These are phyloP conservation scores for Macrostomum lignano DNA, from an alignment of 1,140 invertebrate species.

Conservation along the genomic window DNA sequence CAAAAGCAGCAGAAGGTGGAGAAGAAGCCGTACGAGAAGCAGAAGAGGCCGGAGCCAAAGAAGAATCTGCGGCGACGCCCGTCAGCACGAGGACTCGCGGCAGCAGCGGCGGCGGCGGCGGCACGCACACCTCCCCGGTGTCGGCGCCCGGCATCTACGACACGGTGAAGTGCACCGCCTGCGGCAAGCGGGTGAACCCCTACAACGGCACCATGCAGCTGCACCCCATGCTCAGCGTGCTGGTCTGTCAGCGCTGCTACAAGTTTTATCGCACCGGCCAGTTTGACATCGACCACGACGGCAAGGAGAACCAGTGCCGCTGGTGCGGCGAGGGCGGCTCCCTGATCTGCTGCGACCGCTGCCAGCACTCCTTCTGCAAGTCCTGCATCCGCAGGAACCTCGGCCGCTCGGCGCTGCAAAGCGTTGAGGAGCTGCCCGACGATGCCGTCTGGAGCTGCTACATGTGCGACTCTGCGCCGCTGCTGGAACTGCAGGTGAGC, in stretches of 20 bases:
- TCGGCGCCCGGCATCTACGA: no score
- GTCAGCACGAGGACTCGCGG: no score
- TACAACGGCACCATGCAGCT: constrained; percentile 11
- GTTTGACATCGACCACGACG: no score
- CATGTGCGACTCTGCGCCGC: constrained; percentile 39
- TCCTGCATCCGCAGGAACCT: constrained; percentile 53
- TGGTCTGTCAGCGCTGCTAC: constrained; percentile 46
- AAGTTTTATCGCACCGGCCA: no score
- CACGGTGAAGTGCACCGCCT: constrained; percentile 20
- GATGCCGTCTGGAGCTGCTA: constrained; percentile 43
- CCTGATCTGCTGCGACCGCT: constrained; percentile 52
- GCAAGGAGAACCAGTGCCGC: constrained; percentile 56
- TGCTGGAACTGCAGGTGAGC: constrained; percentile 19
- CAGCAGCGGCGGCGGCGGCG: no score
- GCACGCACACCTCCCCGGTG: no score
- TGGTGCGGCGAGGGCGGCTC: constrained; percentile 60
- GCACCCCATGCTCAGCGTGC: constrained; percentile 44
- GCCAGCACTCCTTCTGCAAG: constrained; percentile 46
- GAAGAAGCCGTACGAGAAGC: no score
- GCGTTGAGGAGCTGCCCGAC: constrained; percentile 35
- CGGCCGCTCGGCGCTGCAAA: constrained; percentile 37
- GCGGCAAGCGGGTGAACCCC: constrained; percentile 17
- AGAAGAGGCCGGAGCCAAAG: no score
- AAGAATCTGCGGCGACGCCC: no score
- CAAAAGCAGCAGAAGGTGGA: no score